phyloP scores from a whole-genome alignment of 2,797 vertebrate species.

The Pipistrellus kuhlii region DNA sequence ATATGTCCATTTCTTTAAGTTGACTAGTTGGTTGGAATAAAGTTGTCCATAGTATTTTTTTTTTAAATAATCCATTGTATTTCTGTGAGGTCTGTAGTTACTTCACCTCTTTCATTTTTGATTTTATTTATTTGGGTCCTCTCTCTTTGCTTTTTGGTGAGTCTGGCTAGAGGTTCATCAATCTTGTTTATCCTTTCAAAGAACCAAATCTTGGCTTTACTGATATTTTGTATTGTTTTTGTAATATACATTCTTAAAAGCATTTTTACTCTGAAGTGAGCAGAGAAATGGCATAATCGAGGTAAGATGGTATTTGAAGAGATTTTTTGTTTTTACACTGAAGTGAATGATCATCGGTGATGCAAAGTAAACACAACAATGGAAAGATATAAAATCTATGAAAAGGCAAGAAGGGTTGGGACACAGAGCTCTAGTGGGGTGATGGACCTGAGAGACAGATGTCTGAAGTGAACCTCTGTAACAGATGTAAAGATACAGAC shows the following conservation, averaged over 20 bases:
- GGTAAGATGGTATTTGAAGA: not conserved
- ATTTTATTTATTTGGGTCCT: no score
- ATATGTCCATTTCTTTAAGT: no score
- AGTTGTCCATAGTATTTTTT: no score
- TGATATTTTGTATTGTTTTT: no score
- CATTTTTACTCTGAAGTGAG: not conserved
- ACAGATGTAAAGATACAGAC: not conserved
- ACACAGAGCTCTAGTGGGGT: not conserved
- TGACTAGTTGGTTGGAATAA: no score
- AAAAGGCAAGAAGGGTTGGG: not conserved
- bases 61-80: no score
- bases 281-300: not conserved
- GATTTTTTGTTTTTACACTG: not conserved
- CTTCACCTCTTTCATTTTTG: no score
- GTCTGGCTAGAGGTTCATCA: no score
- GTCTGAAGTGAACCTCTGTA: not conserved
- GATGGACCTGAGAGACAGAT: not conserved
- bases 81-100: no score
- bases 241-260: not conserved
- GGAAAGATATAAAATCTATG: conserved; percentile 15
- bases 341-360: not conserved
- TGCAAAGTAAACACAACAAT: not conserved
- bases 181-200: no score
- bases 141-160: no score
- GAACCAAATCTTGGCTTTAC: no score